Percentiles rank a stretch among this genome's conserved stretches.
These are phyloP conservation scores for Platygyra sinensis DNA, from an alignment of 64 coral and sea anemone species.

Conservation along the genomic window DNA sequence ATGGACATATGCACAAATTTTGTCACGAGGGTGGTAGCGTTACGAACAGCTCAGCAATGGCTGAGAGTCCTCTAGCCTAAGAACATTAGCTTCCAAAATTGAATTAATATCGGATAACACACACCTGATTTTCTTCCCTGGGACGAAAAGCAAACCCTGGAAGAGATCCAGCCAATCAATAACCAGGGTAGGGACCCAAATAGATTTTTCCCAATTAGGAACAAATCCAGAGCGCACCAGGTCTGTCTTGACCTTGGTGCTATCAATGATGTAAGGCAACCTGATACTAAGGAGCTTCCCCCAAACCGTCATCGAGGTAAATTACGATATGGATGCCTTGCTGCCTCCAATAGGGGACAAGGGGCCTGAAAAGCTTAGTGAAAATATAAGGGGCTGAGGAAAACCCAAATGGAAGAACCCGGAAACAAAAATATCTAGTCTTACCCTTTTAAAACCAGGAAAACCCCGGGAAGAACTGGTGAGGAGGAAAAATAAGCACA, in stretches of 20 bases:
- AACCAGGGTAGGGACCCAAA: too few relatives aligned
- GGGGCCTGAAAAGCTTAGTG: too few relatives aligned
- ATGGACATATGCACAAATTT: too few relatives aligned
- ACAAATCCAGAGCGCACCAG: constrained; percentile 42
- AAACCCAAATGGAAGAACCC: constrained; percentile 63
- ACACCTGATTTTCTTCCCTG: constrained; percentile 12
- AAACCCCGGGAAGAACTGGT: constrained; percentile 43
- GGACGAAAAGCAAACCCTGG: not conserved
- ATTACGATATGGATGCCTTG: constrained; percentile 51
- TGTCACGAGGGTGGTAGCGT: too few relatives aligned
- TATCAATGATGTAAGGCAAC: not conserved
- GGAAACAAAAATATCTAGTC: constrained; percentile 48
- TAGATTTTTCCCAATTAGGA: too few relatives aligned
- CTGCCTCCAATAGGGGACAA: constrained; percentile 46
- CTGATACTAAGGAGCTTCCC: constrained; percentile 6
- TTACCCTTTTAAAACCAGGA: constrained; percentile 29
- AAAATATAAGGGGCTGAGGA: too few relatives aligned
- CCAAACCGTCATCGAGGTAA: constrained; percentile 52
- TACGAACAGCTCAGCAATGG: too few relatives aligned
- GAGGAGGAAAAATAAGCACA: too few relatives aligned
- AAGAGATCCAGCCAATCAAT: too few relatives aligned
- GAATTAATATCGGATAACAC: not conserved
- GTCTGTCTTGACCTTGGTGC: constrained; percentile 20
- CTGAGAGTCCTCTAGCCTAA: not conserved
- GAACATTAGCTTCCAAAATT: constrained; percentile 11